A percentile compares a stretch with the other conserved stretches of the same genome.
phyloP scores from a whole-genome alignment of 2,888 invertebrate species.

The Ditula angustiorana region DNA sequence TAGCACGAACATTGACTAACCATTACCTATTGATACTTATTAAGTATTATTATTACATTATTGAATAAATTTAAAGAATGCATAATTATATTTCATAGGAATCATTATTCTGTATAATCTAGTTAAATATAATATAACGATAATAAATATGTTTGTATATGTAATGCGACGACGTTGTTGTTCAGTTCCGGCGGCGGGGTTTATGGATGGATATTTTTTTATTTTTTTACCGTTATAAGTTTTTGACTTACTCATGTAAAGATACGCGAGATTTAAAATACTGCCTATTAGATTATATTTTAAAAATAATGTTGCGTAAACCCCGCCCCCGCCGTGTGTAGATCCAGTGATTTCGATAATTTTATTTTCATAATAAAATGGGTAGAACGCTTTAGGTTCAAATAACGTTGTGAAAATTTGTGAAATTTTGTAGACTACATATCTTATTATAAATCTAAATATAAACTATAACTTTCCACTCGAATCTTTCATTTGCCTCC shows the following conservation, averaged over 20 bases:
- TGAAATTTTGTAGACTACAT: conserved; percentile 86
- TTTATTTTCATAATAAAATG: conserved; percentile 86
- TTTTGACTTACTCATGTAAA: conserved; percentile 82
- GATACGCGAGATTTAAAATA: conserved; percentile 76
- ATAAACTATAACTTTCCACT: conserved; percentile 85
- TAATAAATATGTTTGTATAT: conserved; percentile 80
- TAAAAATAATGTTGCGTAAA: conserved; percentile 83
- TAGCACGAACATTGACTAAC: conserved; percentile 83
- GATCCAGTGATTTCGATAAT: conserved; percentile 83
- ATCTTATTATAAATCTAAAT: conserved; percentile 86
- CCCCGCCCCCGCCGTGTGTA: conserved; percentile 78
- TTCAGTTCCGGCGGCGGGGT: conserved; percentile 78
- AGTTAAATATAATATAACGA: conserved; percentile 81
- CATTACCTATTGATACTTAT: conserved; percentile 85
- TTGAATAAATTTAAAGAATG: conserved; percentile 85
- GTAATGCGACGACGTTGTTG: conserved; percentile 64
- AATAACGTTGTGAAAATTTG: conserved; percentile 86
- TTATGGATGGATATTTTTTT: conserved; percentile 84
- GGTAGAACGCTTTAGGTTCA: conserved; percentile 85
- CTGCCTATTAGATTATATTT: conserved; percentile 86
- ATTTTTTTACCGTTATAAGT: conserved; percentile 85
- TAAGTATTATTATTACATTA: conserved; percentile 85
- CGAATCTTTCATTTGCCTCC: conserved; percentile 68
- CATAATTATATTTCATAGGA: conserved; percentile 87
- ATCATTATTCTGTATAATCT: conserved; percentile 87